Conservation (phyloP, 2,888 invertebrate genomes). For the Eristalinus sepulchralis region DNA sequence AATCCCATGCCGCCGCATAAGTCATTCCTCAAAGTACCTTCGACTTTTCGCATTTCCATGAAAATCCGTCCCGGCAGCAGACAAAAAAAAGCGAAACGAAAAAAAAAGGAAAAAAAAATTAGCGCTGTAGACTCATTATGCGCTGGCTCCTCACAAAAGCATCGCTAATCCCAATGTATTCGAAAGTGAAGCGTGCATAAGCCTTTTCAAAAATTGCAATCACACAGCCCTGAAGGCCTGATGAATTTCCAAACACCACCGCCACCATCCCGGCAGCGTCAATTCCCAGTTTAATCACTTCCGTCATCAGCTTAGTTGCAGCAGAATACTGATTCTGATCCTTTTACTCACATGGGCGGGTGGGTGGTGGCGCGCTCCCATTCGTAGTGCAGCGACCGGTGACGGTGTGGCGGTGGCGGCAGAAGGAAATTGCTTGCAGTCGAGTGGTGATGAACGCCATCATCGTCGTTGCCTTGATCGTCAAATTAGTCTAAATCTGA, state of each 20-base stretch:
- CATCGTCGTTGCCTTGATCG: constrained; percentile 13
- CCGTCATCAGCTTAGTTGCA: constrained; percentile 58
- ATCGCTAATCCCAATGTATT: constrained; percentile 34
- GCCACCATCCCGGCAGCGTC: constrained; percentile 1
- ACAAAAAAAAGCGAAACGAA: constrained; percentile 13
- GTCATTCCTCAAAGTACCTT: not conserved
- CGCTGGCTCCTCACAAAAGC: constrained; percentile 19
- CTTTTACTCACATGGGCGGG: constrained; percentile 1
- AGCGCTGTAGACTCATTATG: constrained; percentile 43
- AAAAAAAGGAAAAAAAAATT: not conserved
- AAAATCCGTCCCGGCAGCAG: not conserved
- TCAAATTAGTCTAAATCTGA: constrained; percentile 19
- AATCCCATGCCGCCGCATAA: constrained; percentile 9
- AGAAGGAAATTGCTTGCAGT: constrained; percentile 20
- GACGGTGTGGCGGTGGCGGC: not conserved
- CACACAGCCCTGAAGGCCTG: constrained; percentile 16
- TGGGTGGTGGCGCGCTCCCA: not conserved
- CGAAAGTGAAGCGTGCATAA: constrained; percentile 24
- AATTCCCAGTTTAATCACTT: constrained; percentile 65
- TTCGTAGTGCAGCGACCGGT: not conserved
- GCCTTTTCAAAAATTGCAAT: constrained; percentile 49
- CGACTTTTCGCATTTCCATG: not conserved
- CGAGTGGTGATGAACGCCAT: constrained; percentile 35
- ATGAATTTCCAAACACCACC: constrained; percentile 34
- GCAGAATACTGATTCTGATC: constrained; percentile 32